Base-by-base conservation (phyloP, 92 coral and sea anemone species). In the Anthopleura xanthogrammica region DNA sequence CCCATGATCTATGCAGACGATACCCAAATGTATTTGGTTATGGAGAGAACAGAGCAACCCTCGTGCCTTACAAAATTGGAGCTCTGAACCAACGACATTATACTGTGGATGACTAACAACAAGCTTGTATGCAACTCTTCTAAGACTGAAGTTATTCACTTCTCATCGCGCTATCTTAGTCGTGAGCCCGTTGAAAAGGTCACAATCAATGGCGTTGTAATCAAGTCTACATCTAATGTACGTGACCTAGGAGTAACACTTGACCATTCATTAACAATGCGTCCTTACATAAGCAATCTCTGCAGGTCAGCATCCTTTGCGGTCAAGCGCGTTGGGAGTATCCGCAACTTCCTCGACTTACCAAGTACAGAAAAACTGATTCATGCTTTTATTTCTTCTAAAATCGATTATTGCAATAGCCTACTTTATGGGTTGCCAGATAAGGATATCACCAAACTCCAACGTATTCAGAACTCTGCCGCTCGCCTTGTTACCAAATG, bases 371-470 rank as follows among this genome's bases (percentile, higher is more conserved):
- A 83, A 60, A 75, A 41, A 36, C 87, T 76, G 23, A 73, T 83
- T 2, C 86, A 83, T 74, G 80, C 86, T 3, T 82, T 82, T 57
- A 50, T 82, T 3, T 50, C 80, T 5, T 72, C 86, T 0, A 82
- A 82, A 58, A 5, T 82, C 41, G 86, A 82, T 20, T 82, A 82
- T 16, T 82, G 86, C 50, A 82, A 82, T 20, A 72, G 79, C 41
- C 58, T 82, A 1, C 17, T 82, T 0, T 74, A 82, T 75, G 80
- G 80, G 9, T 78, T 82, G 7, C 79, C 86, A n/a, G 79, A 54
- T 1, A 72, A 54, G 41, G 66, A 72, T 6, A 57, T 82, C 4
- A 12, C 29, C 14, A 82, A 74, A 36, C 24, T 82, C 11, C 86
- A 82, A 55, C 71, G 52, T 0, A 74, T 74, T 11, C 79, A 72